Conservation (phyloP, 2,113 vertebrate genomes). For the Fukomys damarensis region DNA sequence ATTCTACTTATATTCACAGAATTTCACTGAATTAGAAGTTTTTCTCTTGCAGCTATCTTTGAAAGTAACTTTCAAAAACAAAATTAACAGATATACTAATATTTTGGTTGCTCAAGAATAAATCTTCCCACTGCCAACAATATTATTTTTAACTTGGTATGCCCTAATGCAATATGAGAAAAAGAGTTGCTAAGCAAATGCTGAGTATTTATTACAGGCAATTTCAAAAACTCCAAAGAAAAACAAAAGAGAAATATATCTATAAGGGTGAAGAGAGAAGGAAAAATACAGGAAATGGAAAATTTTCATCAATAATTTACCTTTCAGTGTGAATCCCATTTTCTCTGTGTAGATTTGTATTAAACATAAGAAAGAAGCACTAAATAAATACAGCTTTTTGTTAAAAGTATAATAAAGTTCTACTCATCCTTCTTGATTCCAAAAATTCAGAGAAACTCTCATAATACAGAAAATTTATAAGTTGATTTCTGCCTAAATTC, state of each 20-base stretch:
- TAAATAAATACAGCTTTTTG: conserved; percentile 6
- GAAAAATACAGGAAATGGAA: neutral
- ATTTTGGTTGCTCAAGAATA: conserved; percentile 34
- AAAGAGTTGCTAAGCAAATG: conserved; percentile 34
- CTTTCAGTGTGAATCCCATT: neutral
- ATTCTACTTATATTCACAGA: neutral
- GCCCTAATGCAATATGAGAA: conserved; percentile 2
- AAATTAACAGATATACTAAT: conserved; percentile 24
- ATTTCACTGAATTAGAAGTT: neutral
- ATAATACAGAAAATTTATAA: conserved; percentile 60
- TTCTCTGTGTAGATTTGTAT: neutral
- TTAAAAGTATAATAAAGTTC: conserved; percentile 32
- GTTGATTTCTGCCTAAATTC: conserved; percentile 47
- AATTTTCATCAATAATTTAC: conserved; percentile 40
- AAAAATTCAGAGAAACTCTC: conserved; percentile 43
- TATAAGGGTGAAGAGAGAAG: neutral
- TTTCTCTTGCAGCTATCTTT: conserved; percentile 24
- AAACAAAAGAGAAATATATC: neutral
- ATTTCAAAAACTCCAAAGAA: conserved; percentile 20
- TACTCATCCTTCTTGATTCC: neutral
- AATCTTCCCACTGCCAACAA: conserved; percentile 25
- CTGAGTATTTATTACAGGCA: neutral
- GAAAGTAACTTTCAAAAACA: conserved; percentile 36
- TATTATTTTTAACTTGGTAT: conserved; percentile 60
- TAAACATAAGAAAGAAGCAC: conserved; percentile 45